Evolutionary conservation across 2,797 vertebrate genomes (phyloP), one percentile per base, ranked within the genome.

Genomic region (Sylvilagus floridanus): DNA sequence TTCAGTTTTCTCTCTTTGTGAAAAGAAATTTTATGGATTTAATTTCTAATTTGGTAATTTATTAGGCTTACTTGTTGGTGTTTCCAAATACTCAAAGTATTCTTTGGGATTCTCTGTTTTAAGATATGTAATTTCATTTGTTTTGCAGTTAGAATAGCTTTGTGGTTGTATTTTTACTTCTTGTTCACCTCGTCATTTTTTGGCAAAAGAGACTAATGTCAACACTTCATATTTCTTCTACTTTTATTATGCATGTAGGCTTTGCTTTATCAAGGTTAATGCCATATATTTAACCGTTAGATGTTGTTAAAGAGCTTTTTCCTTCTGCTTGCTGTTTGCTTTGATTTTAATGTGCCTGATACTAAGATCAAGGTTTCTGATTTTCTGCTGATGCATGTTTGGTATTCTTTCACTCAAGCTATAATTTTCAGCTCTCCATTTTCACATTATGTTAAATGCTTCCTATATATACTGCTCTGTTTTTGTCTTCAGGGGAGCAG

Each of bases 121-220:
- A 77, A 85, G 54, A 78, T 57, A 22, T 6, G 10, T 1, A 66
- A 42, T 96, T 75, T 19, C 16, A 77, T 52, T 81, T 65, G 37
- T 30, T 14, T 96, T 32, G 35, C 60, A 73, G 2, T 78, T 42
- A 84, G 26, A 85, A 76, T 22, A 13, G 30, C 28, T 85, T 62
- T 84, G 5, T 79, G 30, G 54, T 78, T 91, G 88, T 81, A 71
- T 76, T 95, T n/a, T 69, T 94, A 26, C 68, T 78, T 90, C 57
- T 89, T 84, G 28, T 79, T 76, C 30, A 60, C 26, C 37, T 78
- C 57, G 32, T 32, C 17, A 21, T 69, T 73, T 65, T 82, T 87
- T 47, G n/a, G 17, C 30, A 84, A 69, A 35, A 82, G 63, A 68
- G 62, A 69, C 78, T n/a, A 50, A 71, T 71, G 50, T 54, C 35